A percentile compares a stretch with the other conserved stretches of the same genome.
These are phyloP conservation scores for Cryptomyrus ogoouensis DNA, from an alignment of 2,113 vertebrate genomes.

Conservation along the genomic window DNA sequence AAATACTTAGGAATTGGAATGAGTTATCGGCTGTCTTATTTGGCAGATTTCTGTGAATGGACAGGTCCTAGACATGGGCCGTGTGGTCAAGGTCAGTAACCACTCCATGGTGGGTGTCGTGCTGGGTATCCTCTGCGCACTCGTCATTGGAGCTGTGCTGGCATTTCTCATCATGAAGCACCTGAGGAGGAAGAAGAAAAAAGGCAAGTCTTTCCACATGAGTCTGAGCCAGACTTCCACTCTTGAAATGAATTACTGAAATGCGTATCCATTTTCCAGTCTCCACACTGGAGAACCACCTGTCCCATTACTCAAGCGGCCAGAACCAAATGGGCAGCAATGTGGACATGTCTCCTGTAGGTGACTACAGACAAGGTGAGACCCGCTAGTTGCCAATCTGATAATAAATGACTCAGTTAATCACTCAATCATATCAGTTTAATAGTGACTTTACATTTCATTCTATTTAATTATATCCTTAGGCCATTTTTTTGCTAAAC, in stretches of 20 bases:
- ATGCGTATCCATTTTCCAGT: conserved; percentile 49
- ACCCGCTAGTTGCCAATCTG: not conserved
- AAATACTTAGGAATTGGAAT: not conserved
- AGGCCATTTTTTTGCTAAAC: not conserved
- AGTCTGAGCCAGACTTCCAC: not conserved
- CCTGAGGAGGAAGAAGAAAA: conserved; percentile 63
- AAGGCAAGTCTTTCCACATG: not conserved
- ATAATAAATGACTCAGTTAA: not conserved
- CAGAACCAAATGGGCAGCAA: conserved; percentile 42
- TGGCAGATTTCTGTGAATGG: conserved; percentile 68
- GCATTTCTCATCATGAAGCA: conserved; percentile 61
- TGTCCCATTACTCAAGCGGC: conserved; percentile 40
- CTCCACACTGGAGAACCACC: conserved; percentile 50
- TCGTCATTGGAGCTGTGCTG: conserved; percentile 62
- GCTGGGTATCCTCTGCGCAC: conserved; percentile 62
- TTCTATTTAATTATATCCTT: not conserved
- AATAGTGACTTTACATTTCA: not conserved
- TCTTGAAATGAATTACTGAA: conserved; percentile 44
- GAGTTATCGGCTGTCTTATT: not conserved
- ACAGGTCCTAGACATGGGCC: conserved; percentile 63
- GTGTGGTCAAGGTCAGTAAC: conserved; percentile 60
- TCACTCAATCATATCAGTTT: not conserved
- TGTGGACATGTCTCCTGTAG: conserved; percentile 49
- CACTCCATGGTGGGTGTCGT: conserved; percentile 66
- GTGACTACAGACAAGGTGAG: conserved; percentile 67